Conservation (phyloP, 92 coral and sea anemone genomes). For the Heliopora coerulea region DNA sequence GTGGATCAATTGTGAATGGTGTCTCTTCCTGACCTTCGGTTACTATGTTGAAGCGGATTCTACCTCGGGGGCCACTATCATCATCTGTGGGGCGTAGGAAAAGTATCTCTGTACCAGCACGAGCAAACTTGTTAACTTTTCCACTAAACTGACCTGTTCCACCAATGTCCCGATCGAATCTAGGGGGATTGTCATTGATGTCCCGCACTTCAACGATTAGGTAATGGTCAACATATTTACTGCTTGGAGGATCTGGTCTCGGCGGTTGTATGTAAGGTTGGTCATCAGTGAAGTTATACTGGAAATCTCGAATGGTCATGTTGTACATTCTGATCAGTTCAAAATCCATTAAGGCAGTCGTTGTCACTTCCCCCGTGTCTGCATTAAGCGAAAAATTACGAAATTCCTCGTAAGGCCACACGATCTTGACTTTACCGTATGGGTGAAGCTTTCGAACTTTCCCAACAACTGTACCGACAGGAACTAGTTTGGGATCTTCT, state of each 20-base stretch:
- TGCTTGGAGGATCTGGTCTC: neutral
- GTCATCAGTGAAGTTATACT: slow-evolving; percentile 7
- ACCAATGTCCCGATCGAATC: slow-evolving; percentile 17
- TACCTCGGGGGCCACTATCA: slow-evolving; percentile 34
- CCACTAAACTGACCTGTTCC: neutral
- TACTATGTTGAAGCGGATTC: slow-evolving; percentile 34
- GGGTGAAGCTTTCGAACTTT: slow-evolving; percentile 36
- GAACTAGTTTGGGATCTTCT: slow-evolving; percentile 1
- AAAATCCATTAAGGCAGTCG: slow-evolving; percentile 36
- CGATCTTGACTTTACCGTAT: slow-evolving; percentile 26
- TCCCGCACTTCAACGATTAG: slow-evolving; percentile 38
- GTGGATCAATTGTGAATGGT: slow-evolving; percentile 41
- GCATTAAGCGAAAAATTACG: slow-evolving; percentile 29
- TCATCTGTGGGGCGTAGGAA: slow-evolving; percentile 4
- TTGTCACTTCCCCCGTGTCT: slow-evolving; percentile 24
- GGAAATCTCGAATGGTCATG: slow-evolving; percentile 40
- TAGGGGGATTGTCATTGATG: slow-evolving; percentile 19
- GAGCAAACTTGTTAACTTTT: slow-evolving; percentile 19
- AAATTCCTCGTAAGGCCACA: slow-evolving; percentile 23
- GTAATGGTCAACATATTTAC: slow-evolving; percentile 32
- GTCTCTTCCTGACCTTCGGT: neutral
- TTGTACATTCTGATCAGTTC: slow-evolving; percentile 23
- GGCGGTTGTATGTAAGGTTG: slow-evolving; percentile 14
- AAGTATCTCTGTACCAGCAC: slow-evolving; percentile 33
- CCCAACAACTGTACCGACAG: slow-evolving; percentile 24